phyloP scores from a whole-genome alignment of 2,797 vertebrate species.

The Pseudochaenichthys georgianus region DNA sequence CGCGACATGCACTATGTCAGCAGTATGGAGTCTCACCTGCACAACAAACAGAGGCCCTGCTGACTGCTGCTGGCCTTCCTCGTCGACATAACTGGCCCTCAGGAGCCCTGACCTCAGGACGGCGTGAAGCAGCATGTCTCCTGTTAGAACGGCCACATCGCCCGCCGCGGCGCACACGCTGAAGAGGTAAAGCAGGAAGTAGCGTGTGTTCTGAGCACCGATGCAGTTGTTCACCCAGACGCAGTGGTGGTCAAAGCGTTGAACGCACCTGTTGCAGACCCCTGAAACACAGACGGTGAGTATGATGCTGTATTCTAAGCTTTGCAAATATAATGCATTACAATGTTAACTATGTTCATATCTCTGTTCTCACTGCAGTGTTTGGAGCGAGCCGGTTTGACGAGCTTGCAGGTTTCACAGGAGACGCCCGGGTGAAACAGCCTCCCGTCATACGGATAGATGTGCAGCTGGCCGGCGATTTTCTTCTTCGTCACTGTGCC shows the following conservation, averaged over 20 bases:
- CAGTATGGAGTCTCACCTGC: constrained; percentile 83
- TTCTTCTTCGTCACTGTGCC: constrained; percentile 90
- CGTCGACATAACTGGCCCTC: constrained; percentile 86
- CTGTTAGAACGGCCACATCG: constrained; percentile 79
- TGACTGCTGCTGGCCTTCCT: constrained; percentile 81
- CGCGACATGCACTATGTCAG: background rate
- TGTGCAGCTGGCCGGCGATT: constrained; percentile 74
- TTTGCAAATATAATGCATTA: background rate
- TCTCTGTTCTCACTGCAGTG: constrained; percentile 90
- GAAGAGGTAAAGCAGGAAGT: constrained; percentile 92
- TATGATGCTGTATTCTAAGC: background rate
- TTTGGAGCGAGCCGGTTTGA: constrained; percentile 95
- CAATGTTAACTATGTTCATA: background rate
- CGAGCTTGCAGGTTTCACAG: constrained; percentile 88
- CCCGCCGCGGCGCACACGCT: constrained; percentile 85
- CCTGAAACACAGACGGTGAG: constrained; percentile 77
- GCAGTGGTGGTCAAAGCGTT: constrained; percentile 97
- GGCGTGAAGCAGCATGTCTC: constrained; percentile 84
- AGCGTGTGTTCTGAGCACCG: constrained; percentile 88
- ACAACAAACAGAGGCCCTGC: constrained; percentile 85
- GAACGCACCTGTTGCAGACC: constrained; percentile 90
- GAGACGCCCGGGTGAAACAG: constrained; percentile 85
- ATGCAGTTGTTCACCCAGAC: constrained; percentile 99
- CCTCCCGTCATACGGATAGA: constrained; percentile 89
- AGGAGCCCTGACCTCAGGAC: constrained; percentile 84